These are phyloP conservation scores for Synanthedon tipuliformis DNA, from an alignment of 2,888 invertebrate genomes.

Conservation along the genomic window DNA sequence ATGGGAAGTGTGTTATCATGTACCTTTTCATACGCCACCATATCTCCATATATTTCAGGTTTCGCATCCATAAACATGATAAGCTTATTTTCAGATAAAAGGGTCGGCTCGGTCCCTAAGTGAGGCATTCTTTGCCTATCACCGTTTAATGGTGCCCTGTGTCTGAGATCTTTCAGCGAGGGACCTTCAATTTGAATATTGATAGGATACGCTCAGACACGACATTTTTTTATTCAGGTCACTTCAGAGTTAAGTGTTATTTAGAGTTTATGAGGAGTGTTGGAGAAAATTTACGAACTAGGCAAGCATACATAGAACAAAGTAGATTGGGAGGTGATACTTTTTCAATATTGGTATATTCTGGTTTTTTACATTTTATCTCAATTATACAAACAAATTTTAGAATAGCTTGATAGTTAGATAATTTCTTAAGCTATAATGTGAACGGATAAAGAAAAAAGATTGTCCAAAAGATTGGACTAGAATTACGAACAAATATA, in stretches of 20 bases:
- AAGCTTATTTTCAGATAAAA: slow-evolving; percentile 65
- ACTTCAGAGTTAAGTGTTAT: neutral
- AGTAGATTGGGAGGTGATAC: too few species aligned
- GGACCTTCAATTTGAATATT: slow-evolving; percentile 61
- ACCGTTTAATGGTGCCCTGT: slow-evolving; percentile 54
- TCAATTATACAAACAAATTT: too few species aligned
- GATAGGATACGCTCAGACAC: slow-evolving; percentile 35
- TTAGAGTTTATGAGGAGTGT: neutral
- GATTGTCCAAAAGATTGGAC: too few species aligned
- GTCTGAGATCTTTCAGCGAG: slow-evolving; percentile 50
- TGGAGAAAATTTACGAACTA: too few species aligned
- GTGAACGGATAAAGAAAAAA: too few species aligned
- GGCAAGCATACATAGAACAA: too few species aligned
- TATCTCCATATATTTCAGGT: slow-evolving; percentile 39
- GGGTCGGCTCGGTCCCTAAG: slow-evolving; percentile 54
- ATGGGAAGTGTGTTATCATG: slow-evolving; percentile 34
- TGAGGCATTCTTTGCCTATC: slow-evolving; percentile 62
- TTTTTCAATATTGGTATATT: too few species aligned
- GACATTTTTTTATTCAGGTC: slow-evolving; percentile 31
- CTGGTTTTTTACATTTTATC: too few species aligned
- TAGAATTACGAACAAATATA: too few species aligned
- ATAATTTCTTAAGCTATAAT: too few species aligned
- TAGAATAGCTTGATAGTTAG: too few species aligned
- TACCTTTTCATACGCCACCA: slow-evolving; percentile 40
- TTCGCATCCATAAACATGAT: slow-evolving; percentile 58